Conservation (phyloP, 1,140 invertebrate genomes). For the Drosophila mauritiana region DNA sequence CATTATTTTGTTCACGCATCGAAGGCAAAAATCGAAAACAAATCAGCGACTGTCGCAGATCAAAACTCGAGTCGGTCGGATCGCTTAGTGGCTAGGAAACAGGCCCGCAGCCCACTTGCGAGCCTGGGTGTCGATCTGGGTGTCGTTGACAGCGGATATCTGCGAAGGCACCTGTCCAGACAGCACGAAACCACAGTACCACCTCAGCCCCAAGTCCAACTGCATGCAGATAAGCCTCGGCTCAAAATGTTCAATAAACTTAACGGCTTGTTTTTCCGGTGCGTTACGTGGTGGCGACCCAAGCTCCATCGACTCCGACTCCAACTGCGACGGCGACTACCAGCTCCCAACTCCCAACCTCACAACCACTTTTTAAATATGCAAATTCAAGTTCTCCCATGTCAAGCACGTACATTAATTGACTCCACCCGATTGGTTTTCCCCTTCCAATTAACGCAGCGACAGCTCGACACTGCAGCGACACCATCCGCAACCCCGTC, state of each 20-base stretch:
- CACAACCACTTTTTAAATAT: slow-evolving; percentile 21
- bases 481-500: slow-evolving; percentile 31
- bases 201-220: background rate
- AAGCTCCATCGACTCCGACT: slow-evolving; percentile 6
- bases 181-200: slow-evolving; percentile 1
- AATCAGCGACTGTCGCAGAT: slow-evolving; percentile 46
- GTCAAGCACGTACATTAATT: slow-evolving; percentile 62
- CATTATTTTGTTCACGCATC: slow-evolving; percentile 47
- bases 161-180: slow-evolving; percentile 33
- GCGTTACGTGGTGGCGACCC: slow-evolving; percentile 62
- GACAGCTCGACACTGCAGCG: slow-evolving; percentile 70
- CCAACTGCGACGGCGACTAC: too few relatives aligned
- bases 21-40: slow-evolving; percentile 50
- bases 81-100: slow-evolving; percentile 25
- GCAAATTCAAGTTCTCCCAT: slow-evolving; percentile 68
- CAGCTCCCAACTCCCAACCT: background rate
- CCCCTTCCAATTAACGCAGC: slow-evolving; percentile 43
- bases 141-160: slow-evolving; percentile 55
- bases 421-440: slow-evolving; percentile 51
- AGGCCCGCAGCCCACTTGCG: slow-evolving; percentile 39
- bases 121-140: slow-evolving; percentile 11
- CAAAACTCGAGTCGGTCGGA: slow-evolving; percentile 12
- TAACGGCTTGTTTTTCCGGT: slow-evolving; percentile 79
- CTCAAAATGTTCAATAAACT: slow-evolving; percentile 69
- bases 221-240: slow-evolving; percentile 33